Base-by-base conservation (phyloP, 2,888 invertebrate species). In the Nesidiocoris tenuis region DNA sequence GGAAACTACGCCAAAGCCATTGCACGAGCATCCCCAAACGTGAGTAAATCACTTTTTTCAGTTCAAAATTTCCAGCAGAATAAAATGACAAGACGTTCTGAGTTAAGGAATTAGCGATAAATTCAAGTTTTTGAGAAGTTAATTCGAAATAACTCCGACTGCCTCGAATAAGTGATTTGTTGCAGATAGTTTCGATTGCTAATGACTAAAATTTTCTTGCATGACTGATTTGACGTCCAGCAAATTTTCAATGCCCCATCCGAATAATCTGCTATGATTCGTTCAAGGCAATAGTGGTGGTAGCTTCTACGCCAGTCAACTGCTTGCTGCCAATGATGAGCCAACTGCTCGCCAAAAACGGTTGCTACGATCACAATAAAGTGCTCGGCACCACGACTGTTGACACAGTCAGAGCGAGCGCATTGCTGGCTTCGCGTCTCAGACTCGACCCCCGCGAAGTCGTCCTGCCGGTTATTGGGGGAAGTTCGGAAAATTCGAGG, bases 381-480 rank as follows among this genome's bases (percentile, higher is more conserved):
- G 65, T 78, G 1, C 17, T 78, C 9, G 78, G 78, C 7, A 21
- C 77, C 1, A 77, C 78, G 1, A 18, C 76, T 16, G 75, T 64
- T 12, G 70, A 77, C 75, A 78, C 65, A 25, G 59, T 71, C 16
- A 59, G 76, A 25, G 78, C 77, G 1, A 77, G 71, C 61, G 71
- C 72, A 12, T 39, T 77, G 5, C 71, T 77, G 18, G 78, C 78
- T 1, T 57, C 23, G 9, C 74, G 70, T 23, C 39, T 77, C 25
- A 61, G 64, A 17, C 21, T 76, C 2, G 76, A 75, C 22, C 76
- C 76, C 3, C 39, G 59, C 5, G 61, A 61, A 18, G 77, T 78
- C 19, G 61, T 77, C n/a, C 54, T 93, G 16, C 94, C 94, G 0
- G 90, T 94, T 0, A 86, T 90, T 68, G 93, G 94, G 24, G 95